Conservation (phyloP, 2,888 invertebrate species). For the Coremacera marginata region DNA sequence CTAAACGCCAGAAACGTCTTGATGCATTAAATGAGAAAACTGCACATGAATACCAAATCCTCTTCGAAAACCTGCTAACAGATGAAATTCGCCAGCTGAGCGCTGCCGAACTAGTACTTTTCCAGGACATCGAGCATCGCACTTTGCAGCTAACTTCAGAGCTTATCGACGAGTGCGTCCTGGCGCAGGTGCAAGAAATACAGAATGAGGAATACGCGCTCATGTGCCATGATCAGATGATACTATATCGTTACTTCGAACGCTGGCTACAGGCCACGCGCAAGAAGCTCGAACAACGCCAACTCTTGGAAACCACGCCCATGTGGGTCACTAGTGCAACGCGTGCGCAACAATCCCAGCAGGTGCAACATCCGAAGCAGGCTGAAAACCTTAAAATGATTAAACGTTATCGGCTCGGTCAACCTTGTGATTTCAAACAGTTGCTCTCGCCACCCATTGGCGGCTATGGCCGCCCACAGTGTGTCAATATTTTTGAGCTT, state of each 20-base stretch:
- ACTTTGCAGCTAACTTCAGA: slow-evolving; percentile 21
- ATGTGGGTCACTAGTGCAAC: slow-evolving; percentile 70
- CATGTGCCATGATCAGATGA: slow-evolving; percentile 57
- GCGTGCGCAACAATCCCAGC: slow-evolving; percentile 53
- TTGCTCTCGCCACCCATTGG: slow-evolving; percentile 43
- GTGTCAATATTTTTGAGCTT: slow-evolving; percentile 58
- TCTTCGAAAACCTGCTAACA: slow-evolving; percentile 32
- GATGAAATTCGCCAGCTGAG: slow-evolving; percentile 40
- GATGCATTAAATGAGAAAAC: slow-evolving; percentile 24
- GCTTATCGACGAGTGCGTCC: slow-evolving; percentile 48
- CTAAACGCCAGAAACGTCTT: slow-evolving; percentile 27
- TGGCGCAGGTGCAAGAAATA: slow-evolving; percentile 50
- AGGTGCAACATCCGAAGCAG: slow-evolving; percentile 70
- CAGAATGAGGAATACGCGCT: slow-evolving; percentile 63
- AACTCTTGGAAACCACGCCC: slow-evolving; percentile 72
- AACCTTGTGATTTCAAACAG: slow-evolving; percentile 58
- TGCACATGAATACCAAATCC: slow-evolving; percentile 7
- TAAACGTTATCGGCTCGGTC: slow-evolving; percentile 71
- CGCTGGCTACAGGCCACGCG: slow-evolving; percentile 70
- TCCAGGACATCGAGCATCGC: slow-evolving; percentile 16
- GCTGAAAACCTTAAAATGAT: slow-evolving; percentile 69
- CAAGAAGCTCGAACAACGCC: slow-evolving; percentile 69
- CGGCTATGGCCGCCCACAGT: slow-evolving; percentile 42
- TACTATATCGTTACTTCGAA: slow-evolving; percentile 66
- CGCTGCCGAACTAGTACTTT: slow-evolving; percentile 39